Evolutionary conservation across 2,113 vertebrate species (phyloP).

Genomic region (Spizaetus ornatus): DNA sequence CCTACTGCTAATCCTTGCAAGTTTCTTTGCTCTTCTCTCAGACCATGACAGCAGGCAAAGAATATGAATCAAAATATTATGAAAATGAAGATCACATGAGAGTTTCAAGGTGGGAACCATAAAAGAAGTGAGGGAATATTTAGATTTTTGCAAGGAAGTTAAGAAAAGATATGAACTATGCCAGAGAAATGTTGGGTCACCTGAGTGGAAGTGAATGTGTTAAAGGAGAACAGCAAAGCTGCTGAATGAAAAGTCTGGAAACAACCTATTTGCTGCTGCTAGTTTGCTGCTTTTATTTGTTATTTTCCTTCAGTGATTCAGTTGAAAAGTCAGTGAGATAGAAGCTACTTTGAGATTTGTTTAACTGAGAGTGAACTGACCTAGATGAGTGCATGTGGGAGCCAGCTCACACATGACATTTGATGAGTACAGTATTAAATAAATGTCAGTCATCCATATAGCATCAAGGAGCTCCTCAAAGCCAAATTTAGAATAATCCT

Average conservation of each 20-base stretch:
- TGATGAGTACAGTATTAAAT: background rate
- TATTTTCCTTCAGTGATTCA: background rate
- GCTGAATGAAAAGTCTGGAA: background rate
- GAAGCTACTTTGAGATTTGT: background rate
- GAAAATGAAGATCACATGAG: background rate
- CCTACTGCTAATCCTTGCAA: background rate
- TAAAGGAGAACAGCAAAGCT: background rate
- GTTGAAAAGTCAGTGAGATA: background rate
- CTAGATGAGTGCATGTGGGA: background rate
- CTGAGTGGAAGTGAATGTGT: background rate
- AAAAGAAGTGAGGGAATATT: background rate
- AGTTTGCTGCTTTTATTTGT: background rate
- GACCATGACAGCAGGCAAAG: background rate
- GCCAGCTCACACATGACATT: background rate
- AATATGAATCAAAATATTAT: background rate
- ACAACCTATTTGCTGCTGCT: background rate
- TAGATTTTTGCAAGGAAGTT: background rate
- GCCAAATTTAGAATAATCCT: background rate
- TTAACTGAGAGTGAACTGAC: background rate
- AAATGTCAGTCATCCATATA: background rate
- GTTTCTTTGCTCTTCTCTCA: background rate
- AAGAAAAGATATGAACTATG: background rate
- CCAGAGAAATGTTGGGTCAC: fast-evolving
- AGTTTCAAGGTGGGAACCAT: background rate
- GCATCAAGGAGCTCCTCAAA: background rate